These are phyloP conservation scores for Agrypnus murinus DNA, from an alignment of 2,888 invertebrate genomes.

Conservation along the genomic window DNA sequence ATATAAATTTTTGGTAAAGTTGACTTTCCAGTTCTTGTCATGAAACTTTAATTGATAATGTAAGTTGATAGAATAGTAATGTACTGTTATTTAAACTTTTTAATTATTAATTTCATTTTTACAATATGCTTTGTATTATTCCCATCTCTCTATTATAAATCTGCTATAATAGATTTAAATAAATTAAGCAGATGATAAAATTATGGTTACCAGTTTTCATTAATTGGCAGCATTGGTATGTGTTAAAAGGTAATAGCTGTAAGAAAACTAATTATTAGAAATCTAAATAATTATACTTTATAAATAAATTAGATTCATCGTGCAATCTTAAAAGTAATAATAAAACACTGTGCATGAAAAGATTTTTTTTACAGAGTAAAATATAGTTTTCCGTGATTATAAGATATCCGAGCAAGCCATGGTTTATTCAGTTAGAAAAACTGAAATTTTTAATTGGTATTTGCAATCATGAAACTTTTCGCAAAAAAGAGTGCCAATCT, in stretches of 20 bases:
- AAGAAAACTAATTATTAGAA: not conserved
- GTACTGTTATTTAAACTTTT: constrained; percentile 21
- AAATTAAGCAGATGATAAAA: not conserved
- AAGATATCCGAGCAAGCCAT: too few relatives aligned
- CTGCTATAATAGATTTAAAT: constrained; percentile 7
- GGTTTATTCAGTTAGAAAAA: too few relatives aligned
- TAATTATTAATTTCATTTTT: constrained; percentile 7
- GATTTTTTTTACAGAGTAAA: too few relatives aligned
- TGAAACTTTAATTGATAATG: not conserved
- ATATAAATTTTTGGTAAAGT: constrained; percentile 10
- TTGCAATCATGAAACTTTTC: too few relatives aligned
- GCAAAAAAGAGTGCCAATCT: too few relatives aligned
- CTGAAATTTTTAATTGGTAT: too few relatives aligned
- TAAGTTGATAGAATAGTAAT: constrained; percentile 2
- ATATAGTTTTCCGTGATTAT: too few relatives aligned
- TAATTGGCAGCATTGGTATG: too few relatives aligned
- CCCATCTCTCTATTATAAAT: not conserved
- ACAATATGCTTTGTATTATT: not conserved
- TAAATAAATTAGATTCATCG: not conserved
- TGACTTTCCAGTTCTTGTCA: constrained; percentile 25
- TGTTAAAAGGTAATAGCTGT: not conserved
- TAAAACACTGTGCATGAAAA: too few relatives aligned
- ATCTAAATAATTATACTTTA: not conserved
- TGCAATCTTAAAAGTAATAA: not conserved
- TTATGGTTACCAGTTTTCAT: too few relatives aligned